phyloP scores from a whole-genome alignment of 2,113 vertebrate genomes.

The Microcebus ravelobensis region DNA sequence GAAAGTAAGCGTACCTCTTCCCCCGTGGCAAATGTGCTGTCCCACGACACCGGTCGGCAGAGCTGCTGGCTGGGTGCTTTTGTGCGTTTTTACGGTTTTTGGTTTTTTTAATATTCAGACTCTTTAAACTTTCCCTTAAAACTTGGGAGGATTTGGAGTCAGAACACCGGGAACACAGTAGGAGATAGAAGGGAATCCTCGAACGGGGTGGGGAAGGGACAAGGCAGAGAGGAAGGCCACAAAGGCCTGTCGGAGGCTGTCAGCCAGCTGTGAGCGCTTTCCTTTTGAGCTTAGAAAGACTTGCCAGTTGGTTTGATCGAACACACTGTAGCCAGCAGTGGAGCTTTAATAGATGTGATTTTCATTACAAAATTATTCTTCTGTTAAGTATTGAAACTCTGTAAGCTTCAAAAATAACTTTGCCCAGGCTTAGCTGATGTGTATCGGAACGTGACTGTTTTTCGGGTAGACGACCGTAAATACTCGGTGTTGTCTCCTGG shows the following conservation, averaged over 20 bases:
- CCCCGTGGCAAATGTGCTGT: not conserved
- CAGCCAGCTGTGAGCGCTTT: too few species aligned
- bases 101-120: not conserved
- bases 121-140: not conserved
- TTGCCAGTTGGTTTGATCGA: not conserved
- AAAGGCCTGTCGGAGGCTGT: too few species aligned
- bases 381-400: not conserved
- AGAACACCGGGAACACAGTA: not conserved
- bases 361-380: not conserved
- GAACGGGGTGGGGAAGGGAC: not conserved
- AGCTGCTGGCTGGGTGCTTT: not conserved
- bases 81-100: not conserved
- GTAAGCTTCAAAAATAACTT: not conserved
- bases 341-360: not conserved
- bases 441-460: not conserved
- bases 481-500: rapidly evolving
- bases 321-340: not conserved
- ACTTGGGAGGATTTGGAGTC: not conserved
- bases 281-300: not conserved
- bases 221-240: not conserved
- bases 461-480: not conserved
- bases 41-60: not conserved
- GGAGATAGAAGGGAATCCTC: not conserved
- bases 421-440: not conserved
- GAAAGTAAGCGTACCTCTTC: not conserved